Conservation (phyloP, 2,113 vertebrate genomes). For the Corvus moneduloides region DNA sequence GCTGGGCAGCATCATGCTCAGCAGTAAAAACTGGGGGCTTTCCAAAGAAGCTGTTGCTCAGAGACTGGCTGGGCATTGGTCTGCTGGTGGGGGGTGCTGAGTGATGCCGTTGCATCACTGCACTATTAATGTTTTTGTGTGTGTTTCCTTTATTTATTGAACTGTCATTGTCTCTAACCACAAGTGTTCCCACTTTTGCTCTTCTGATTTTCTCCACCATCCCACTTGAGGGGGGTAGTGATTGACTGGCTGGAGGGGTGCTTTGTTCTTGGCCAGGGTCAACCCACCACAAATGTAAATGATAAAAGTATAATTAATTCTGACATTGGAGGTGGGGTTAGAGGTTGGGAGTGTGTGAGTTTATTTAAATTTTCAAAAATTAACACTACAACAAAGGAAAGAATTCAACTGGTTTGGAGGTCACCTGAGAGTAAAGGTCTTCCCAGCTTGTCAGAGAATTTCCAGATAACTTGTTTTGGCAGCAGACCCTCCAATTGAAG, state of each 20-base stretch:
- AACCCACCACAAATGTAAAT: neutral
- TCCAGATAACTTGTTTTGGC: neutral
- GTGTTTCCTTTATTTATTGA: neutral
- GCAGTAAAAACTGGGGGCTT: neutral
- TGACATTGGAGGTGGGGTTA: neutral
- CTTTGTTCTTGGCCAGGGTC: neutral
- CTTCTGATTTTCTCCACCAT: neutral
- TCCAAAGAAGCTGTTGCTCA: neutral
- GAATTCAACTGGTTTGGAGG: neutral
- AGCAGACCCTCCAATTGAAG: neutral
- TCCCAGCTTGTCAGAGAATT: neutral
- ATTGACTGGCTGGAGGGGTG: neutral
- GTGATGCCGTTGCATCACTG: neutral
- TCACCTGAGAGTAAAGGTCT: neutral
- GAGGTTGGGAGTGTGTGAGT: neutral
- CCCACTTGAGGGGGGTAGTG: neutral
- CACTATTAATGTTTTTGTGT: neutral
- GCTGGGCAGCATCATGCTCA: neutral
- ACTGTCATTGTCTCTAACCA: neutral
- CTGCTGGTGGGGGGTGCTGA: neutral
- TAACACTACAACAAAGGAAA: neutral
- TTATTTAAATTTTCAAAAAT: neutral
- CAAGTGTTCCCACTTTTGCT: neutral
- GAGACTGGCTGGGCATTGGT: neutral
- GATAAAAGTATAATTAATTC: neutral